These are phyloP conservation scores for Podocnemis expansa DNA, from an alignment of 2,113 vertebrate species.

Conservation along the genomic window DNA sequence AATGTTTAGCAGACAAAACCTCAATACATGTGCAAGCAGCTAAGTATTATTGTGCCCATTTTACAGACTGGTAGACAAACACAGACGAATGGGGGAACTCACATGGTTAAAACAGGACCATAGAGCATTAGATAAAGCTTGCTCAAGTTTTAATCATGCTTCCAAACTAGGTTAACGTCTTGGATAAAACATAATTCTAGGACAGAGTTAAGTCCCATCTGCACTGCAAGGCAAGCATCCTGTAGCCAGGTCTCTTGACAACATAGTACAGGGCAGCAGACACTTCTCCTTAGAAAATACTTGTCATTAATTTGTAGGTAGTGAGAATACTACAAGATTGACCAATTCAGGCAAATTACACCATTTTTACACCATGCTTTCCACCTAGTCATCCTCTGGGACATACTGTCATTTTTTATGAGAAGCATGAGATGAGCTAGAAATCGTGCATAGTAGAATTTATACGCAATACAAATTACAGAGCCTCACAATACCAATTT, in stretches of 20 bases:
- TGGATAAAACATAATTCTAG: background rate
- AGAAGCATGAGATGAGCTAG: background rate
- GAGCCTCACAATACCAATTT: background rate
- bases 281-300: background rate
- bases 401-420: background rate
- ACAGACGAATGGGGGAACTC: background rate
- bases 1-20: background rate
- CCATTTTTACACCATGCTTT: background rate
- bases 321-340: background rate
- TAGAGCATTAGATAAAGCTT: background rate
- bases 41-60: background rate
- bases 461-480: background rate
- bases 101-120: background rate
- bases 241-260: background rate
- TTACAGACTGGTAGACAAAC: background rate
- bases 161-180: background rate
- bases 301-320: background rate
- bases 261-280: background rate
- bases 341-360: background rate
- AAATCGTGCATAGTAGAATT: slow-evolving; percentile 14
- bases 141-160: background rate
- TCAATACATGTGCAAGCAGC: background rate
- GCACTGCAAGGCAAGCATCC: rapidly evolving
- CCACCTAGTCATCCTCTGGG: background rate
- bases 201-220: background rate